Evolutionary conservation across 2,797 vertebrate genomes (phyloP).

Genomic region (Alcedo atthis): DNA sequence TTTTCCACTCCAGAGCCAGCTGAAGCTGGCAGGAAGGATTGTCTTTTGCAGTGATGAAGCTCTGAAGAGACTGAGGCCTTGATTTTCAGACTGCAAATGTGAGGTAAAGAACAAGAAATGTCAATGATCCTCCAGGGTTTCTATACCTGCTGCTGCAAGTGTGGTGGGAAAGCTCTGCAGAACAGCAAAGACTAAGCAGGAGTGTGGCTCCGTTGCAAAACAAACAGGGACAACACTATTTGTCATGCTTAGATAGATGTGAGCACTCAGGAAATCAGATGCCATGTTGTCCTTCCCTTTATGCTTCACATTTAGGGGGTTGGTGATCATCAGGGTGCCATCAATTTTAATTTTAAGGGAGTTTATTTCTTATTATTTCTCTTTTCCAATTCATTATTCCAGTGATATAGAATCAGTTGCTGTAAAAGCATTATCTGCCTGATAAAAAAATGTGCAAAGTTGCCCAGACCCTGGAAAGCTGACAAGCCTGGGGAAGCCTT

Average conservation of each 20-base stretch:
- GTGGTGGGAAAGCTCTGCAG: neutral
- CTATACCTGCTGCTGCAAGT: neutral
- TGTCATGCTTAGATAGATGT: neutral
- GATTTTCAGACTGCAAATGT: neutral
- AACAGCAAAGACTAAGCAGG: neutral
- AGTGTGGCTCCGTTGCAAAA: slow-evolving; percentile 1
- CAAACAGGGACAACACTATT: neutral
- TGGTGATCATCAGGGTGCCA: neutral
- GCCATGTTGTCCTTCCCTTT: neutral
- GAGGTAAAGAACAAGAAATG: neutral
- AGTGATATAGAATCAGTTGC: neutral
- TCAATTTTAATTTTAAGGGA: neutral
- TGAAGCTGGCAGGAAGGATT: neutral
- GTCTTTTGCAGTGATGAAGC: neutral
- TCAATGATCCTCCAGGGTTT: neutral
- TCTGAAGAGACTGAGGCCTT: neutral
- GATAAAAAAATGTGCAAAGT: neutral
- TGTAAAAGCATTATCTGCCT: neutral
- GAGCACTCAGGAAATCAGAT: neutral
- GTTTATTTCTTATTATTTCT: neutral
- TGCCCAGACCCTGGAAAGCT: neutral
- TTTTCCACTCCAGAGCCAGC: neutral
- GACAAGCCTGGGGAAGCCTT: neutral
- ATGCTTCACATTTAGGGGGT: neutral
- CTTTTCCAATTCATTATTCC: neutral